phyloP scores from a whole-genome alignment of 2,888 invertebrate genomes.

The Alitta virens region DNA sequence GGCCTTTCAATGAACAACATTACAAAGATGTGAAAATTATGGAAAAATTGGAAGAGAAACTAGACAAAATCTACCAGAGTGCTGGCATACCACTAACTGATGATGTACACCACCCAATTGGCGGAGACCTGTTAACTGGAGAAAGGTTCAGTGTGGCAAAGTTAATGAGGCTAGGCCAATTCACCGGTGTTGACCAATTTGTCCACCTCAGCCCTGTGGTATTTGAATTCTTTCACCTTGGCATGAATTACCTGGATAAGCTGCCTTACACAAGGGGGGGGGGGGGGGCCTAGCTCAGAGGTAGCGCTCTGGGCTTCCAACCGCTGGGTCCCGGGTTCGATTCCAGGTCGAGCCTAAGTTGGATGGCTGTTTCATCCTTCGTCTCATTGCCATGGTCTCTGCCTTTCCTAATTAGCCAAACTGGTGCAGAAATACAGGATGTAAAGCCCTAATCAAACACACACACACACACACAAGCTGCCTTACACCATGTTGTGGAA shows the following conservation, averaged over 20 bases:
- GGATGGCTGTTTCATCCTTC: too few species aligned
- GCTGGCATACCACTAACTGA: not conserved
- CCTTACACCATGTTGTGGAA: not conserved
- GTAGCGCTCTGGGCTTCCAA: too few species aligned
- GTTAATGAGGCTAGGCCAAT: not conserved
- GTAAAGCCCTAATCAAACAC: too few species aligned
- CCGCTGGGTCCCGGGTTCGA: too few species aligned
- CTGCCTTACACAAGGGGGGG: not conserved
- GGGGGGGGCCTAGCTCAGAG: too few species aligned
- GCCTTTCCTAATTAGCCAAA: too few species aligned
- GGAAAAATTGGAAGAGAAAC: not conserved
- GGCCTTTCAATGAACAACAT: not conserved
- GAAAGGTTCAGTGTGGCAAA: not conserved
- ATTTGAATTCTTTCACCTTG: constrained; percentile 5
- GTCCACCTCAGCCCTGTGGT: not conserved
- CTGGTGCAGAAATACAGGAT: too few species aligned
- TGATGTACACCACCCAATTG: not conserved
- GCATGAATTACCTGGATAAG: not conserved
- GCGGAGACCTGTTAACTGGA: not conserved
- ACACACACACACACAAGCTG: too few species aligned
- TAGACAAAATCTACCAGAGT: not conserved
- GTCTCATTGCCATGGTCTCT: too few species aligned
- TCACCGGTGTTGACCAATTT: not conserved
- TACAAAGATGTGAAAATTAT: not conserved
- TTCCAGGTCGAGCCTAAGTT: too few species aligned